Base-by-base conservation (phyloP, 2,888 invertebrate species). In the Drosophila mimetica region DNA sequence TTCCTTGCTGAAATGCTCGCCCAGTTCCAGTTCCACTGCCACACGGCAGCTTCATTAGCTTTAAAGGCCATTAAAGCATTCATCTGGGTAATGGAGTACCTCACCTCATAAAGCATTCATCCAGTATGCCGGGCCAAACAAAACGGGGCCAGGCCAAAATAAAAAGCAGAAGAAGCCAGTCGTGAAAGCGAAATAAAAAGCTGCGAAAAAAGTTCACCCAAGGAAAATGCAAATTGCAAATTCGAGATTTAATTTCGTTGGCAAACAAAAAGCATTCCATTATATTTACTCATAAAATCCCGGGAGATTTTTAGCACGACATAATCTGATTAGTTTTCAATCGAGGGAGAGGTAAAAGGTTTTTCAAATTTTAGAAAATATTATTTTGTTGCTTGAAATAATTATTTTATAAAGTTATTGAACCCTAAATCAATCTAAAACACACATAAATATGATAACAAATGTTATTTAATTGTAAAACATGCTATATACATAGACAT, bases 51-150 rank as follows among this genome's bases (percentile, higher is more conserved):
- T 51, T 60, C 51, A 36, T 69, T 42, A 52, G 52, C 52, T 52
- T 59, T 60, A 41, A 60, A 51, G 50, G 39, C 44, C 71, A 39
- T 66, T 66, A 54, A 59, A 66, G 44, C 66, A 65, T 52, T 71
- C 71, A 71, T 57, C 51, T 61, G 64, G 52, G 46, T 71, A 63
- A 53, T 50, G 52, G 53, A 50, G 58, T 44, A 11, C 34, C 51
- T 70, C 18, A 46, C 13, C 52, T 60, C 42, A 69, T 69, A 71
- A 52, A 60, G 52, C 52, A 60, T 71, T 60, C 28, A 71, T 60
- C 52, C 46, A 59, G 50, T 22, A 28, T 36, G 30, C 60, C 39
- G 16, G 65, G 20, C 42, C 42, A 42, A 64, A 36, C 42, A 41
- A 41, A 69, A 52, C 46, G 34, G 39, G 32, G 46, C 48, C 47